A percentile compares a stretch with the other conserved stretches of the same genome.
Evolutionary conservation across 2,888 invertebrate genomes (phyloP).

Genomic region (Dioctria rufipes): DNA sequence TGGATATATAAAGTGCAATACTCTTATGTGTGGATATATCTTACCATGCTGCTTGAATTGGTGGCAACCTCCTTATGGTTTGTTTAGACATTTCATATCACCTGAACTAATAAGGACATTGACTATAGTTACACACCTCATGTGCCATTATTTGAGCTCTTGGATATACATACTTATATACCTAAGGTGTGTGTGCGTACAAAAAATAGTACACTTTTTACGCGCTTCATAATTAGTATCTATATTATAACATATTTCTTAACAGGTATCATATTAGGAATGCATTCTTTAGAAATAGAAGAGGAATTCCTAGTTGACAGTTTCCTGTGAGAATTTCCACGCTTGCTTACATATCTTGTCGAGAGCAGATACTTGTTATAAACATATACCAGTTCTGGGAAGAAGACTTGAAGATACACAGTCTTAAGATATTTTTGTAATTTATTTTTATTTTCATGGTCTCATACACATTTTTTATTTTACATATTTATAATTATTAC

Average conservation of each 20-base stretch:
- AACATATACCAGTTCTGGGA: constrained; percentile 12
- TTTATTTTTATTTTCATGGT: not conserved
- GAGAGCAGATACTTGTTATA: not conserved
- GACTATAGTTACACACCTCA: not conserved
- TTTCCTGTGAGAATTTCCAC: constrained; percentile 6
- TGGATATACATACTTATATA: not conserved
- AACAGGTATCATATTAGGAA: constrained; percentile 45
- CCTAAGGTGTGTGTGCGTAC: not conserved
- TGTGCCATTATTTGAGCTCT: not conserved
- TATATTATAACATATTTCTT: constrained; percentile 21
- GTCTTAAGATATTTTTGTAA: not conserved
- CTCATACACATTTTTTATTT: not conserved
- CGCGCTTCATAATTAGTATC: constrained; percentile 23
- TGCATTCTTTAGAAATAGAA: not conserved
- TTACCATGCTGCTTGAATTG: not conserved
- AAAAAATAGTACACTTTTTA: not conserved
- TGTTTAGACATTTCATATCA: constrained; percentile 5
- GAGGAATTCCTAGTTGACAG: constrained; percentile 1
- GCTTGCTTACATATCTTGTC: not conserved
- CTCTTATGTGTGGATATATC: not conserved
- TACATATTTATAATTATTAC: not conserved
- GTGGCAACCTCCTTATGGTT: not conserved
- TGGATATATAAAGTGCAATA: not conserved
- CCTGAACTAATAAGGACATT: constrained; percentile 46
- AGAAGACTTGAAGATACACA: not conserved